These are phyloP conservation scores for Grallaria varia DNA, from an alignment of 2,113 vertebrate species.

Conservation along the genomic window DNA sequence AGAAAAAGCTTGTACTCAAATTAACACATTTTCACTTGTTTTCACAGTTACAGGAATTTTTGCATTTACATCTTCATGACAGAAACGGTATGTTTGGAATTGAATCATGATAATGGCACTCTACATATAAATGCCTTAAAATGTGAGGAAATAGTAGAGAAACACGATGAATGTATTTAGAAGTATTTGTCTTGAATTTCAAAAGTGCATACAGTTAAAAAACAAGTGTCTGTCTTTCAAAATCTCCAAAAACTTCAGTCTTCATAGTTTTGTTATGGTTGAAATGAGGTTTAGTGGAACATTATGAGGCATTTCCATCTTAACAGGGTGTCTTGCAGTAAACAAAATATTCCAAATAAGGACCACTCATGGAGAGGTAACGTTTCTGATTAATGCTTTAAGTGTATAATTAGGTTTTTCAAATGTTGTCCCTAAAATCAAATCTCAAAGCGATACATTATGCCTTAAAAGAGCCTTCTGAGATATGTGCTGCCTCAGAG, in stretches of 20 bases:
- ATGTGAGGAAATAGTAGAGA: neutral
- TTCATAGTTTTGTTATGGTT: neutral
- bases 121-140: neutral
- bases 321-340: neutral
- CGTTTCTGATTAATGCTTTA: neutral
- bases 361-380: neutral
- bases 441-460: neutral
- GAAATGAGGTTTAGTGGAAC: neutral
- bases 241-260: neutral
- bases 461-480: neutral
- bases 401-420: neutral
- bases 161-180: neutral
- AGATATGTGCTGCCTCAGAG: neutral
- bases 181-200: constrained; percentile 6
- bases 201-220: neutral
- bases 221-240: neutral
- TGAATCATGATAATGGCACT: neutral
- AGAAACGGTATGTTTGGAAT: neutral
- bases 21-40: neutral
- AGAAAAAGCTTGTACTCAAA: neutral
- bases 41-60: neutral
- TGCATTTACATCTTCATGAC: neutral
- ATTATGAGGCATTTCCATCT: neutral
- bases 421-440: neutral
- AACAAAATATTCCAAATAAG: neutral